phyloP scores from a whole-genome alignment of 2,113 vertebrate species.

The Caloenas nicobarica region DNA sequence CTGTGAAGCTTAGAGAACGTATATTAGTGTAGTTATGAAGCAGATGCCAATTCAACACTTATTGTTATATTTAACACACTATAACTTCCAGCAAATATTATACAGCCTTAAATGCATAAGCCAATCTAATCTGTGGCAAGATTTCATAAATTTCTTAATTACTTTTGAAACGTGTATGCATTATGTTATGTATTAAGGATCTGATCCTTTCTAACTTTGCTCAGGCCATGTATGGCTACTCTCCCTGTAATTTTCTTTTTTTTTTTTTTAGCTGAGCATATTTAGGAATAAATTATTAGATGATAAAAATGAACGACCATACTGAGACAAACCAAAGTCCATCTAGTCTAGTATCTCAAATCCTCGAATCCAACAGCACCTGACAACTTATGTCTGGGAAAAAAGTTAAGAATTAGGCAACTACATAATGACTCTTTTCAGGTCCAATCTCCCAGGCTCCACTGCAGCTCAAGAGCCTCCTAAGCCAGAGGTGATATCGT shows the following conservation, averaged over 20 bases:
- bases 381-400: not conserved
- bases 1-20: not conserved
- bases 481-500: not conserved
- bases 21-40: constrained; percentile 42
- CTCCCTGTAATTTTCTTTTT: too few species aligned
- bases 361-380: not conserved
- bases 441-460: not conserved
- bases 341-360: not conserved
- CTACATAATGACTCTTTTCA: not conserved
- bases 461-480: not conserved
- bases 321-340: not conserved
- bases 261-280: not conserved
- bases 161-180: not conserved
- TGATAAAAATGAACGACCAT: not conserved
- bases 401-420: not conserved
- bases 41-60: constrained; percentile 11
- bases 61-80: constrained; percentile 25
- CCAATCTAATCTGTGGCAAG: not conserved
- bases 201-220: not conserved
- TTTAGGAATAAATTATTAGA: not conserved
- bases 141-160: not conserved
- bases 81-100: constrained; percentile 12
- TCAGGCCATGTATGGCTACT: not conserved
- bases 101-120: not conserved
- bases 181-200: not conserved